Evolutionary conservation across 2,113 vertebrate species (phyloP).

Genomic region (Hippoglossus stenolepis): DNA sequence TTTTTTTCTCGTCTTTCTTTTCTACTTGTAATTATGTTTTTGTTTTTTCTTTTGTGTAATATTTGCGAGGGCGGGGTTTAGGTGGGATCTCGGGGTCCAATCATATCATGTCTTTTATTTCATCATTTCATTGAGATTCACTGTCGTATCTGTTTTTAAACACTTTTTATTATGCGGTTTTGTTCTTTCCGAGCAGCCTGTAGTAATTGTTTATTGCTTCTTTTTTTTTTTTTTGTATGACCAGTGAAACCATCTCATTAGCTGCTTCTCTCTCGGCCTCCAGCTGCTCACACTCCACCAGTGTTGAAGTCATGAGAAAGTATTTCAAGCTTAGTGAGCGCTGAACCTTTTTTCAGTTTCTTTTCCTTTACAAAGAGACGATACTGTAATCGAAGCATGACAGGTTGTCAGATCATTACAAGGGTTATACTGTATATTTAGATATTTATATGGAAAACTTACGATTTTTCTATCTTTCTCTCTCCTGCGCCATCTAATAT

Average conservation of each 20-base stretch:
- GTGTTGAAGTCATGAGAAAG: slow-evolving; percentile 67
- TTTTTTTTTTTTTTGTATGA: slow-evolving; percentile 26
- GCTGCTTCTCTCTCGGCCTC: slow-evolving; percentile 46
- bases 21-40: slow-evolving; percentile 68
- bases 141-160: slow-evolving; percentile 55
- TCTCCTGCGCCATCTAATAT: slow-evolving; percentile 58
- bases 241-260: slow-evolving; percentile 67
- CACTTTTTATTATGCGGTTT: slow-evolving; percentile 36
- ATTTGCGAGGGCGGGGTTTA: slow-evolving; percentile 45
- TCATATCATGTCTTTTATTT: slow-evolving; percentile 74
- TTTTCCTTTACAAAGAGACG: slow-evolving; percentile 50
- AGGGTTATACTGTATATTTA: slow-evolving; percentile 80
- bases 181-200: slow-evolving; percentile 30
- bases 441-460: slow-evolving; percentile 81
- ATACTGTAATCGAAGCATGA: slow-evolving; percentile 70
- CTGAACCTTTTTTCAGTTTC: slow-evolving; percentile 35
- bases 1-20: slow-evolving; percentile 64
- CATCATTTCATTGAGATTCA: slow-evolving; percentile 53
- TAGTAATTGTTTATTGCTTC: slow-evolving; percentile 27
- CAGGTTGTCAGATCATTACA: slow-evolving; percentile 69
- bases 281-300: slow-evolving; percentile 50
- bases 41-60: slow-evolving; percentile 53
- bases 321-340: slow-evolving; percentile 56
- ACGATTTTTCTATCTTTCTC: slow-evolving; percentile 75
- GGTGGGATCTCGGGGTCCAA: slow-evolving; percentile 70